Conservation (phyloP, 2,797 vertebrate species). For the Lophotriccus pileatus region DNA sequence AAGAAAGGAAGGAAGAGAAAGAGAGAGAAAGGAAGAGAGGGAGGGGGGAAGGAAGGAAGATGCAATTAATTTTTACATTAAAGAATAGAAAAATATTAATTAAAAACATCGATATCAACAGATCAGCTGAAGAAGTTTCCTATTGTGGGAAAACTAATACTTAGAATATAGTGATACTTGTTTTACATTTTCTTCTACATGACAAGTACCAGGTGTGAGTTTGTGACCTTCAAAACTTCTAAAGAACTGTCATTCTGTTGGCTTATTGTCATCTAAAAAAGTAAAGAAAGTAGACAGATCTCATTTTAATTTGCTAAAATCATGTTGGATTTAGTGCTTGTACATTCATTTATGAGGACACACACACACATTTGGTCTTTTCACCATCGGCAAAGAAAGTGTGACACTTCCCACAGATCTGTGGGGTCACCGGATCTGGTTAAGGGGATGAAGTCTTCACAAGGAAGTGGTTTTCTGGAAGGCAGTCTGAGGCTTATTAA, state of each 20-base stretch:
- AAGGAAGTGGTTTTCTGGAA: not conserved
- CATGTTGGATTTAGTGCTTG: not conserved
- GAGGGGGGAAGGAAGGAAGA: accelerated
- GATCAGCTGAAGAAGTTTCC: not conserved
- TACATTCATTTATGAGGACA: not conserved
- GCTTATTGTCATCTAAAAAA: not conserved
- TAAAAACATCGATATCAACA: not conserved
- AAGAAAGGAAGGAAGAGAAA: too few species aligned
- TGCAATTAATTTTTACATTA: not conserved
- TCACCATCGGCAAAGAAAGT: accelerated
- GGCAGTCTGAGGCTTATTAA: not conserved
- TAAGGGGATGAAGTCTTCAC: not conserved
- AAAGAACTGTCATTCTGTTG: not conserved
- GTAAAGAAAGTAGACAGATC: not conserved
- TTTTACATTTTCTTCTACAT: conserved; percentile 4
- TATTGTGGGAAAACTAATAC: not conserved
- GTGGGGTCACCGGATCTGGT: accelerated
- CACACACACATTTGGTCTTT: not conserved
- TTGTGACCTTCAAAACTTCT: conserved; percentile 1
- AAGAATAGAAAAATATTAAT: not conserved
- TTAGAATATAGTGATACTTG: not conserved
- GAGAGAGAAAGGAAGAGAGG: accelerated
- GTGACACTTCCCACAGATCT: not conserved
- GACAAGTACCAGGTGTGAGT: not conserved
- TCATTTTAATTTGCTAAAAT: not conserved